Percentiles rank a stretch among this genome's conserved stretches.
phyloP scores from a whole-genome alignment of 1,140 invertebrate species.

The Drosophila saltans region DNA sequence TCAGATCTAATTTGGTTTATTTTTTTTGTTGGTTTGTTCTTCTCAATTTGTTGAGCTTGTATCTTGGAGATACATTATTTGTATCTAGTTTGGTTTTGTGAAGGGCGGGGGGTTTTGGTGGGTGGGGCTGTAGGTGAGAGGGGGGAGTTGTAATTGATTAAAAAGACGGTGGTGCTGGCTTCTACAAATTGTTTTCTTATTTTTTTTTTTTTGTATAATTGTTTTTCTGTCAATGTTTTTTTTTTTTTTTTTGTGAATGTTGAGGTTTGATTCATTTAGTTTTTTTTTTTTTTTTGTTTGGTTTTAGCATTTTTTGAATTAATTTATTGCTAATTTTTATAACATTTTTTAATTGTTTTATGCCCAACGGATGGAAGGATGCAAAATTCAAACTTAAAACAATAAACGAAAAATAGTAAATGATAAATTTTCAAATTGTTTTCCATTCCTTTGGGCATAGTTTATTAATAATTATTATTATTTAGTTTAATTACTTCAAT shows the following conservation, averaged over 20 bases:
- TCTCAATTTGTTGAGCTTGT: conserved; percentile 50
- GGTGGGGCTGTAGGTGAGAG: background rate
- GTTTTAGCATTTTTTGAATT: background rate
- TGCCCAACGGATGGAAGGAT: conserved; percentile 3
- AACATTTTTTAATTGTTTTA: conserved; percentile 3
- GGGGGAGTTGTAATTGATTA: background rate
- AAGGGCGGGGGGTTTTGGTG: background rate
- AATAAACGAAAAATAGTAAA: background rate
- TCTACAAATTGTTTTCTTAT: conserved; percentile 1
- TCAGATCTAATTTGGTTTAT: conserved; percentile 57
- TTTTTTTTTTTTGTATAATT: background rate
- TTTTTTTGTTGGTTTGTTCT: conserved; percentile 33
- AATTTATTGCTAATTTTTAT: conserved; percentile 3
- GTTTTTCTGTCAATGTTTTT: background rate
- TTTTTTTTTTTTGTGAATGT: conserved; percentile 5
- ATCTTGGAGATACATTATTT: background rate
- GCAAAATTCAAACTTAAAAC: background rate
- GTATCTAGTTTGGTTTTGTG: conserved; percentile 8
- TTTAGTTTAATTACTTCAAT: conserved; percentile 17
- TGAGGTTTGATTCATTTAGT: background rate
- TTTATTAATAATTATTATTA: conserved; percentile 7
- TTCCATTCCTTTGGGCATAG: background rate
- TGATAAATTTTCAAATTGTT: background rate
- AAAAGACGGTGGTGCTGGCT: conserved; percentile 7
- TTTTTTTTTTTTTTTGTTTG: background rate